phyloP scores from a whole-genome alignment of 2,797 vertebrate genomes.

The Siniperca scherzeri region DNA sequence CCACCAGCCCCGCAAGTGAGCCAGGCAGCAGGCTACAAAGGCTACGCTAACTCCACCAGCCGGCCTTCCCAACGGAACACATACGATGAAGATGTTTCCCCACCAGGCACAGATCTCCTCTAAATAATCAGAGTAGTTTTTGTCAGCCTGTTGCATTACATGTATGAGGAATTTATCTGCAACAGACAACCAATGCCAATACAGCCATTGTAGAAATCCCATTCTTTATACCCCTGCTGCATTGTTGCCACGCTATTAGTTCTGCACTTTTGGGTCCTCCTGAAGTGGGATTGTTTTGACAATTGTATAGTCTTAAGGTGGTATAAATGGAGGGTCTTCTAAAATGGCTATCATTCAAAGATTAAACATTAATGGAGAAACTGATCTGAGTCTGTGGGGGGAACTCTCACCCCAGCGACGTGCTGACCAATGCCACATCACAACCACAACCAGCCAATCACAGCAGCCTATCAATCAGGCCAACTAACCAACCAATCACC shows the following conservation, averaged over 20 bases:
- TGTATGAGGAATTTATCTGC: slow-evolving; percentile 29
- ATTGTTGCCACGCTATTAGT: slow-evolving; percentile 43
- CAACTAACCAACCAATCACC: slow-evolving; percentile 49
- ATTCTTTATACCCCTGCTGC: slow-evolving; percentile 48
- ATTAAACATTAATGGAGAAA: slow-evolving; percentile 22
- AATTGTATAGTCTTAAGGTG: slow-evolving; percentile 56
- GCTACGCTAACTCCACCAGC: slow-evolving; percentile 51
- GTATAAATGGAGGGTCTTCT: slow-evolving; percentile 32
- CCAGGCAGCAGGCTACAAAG: slow-evolving; percentile 28
- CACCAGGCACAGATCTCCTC: slow-evolving; percentile 64
- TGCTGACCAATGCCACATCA: slow-evolving; percentile 44
- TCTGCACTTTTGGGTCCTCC: slow-evolving; percentile 51
- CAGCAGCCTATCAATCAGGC: slow-evolving; percentile 55
- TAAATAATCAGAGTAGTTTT: slow-evolving; percentile 50
- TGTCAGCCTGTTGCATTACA: slow-evolving; percentile 33
- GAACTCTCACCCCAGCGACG: not conserved
- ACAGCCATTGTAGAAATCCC: slow-evolving; percentile 48
- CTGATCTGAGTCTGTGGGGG: slow-evolving; percentile 52
- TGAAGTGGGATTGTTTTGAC: slow-evolving; percentile 25
- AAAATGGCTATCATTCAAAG: slow-evolving; percentile 30
- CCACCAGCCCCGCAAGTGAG: slow-evolving; percentile 98
- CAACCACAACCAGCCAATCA: slow-evolving; percentile 61
- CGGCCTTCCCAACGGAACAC: slow-evolving; percentile 65
- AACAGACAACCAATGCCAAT: slow-evolving; percentile 30
- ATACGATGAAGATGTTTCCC: slow-evolving; percentile 61